phyloP scores from a whole-genome alignment of 2,888 invertebrate species.

The Dolomedes plantarius region DNA sequence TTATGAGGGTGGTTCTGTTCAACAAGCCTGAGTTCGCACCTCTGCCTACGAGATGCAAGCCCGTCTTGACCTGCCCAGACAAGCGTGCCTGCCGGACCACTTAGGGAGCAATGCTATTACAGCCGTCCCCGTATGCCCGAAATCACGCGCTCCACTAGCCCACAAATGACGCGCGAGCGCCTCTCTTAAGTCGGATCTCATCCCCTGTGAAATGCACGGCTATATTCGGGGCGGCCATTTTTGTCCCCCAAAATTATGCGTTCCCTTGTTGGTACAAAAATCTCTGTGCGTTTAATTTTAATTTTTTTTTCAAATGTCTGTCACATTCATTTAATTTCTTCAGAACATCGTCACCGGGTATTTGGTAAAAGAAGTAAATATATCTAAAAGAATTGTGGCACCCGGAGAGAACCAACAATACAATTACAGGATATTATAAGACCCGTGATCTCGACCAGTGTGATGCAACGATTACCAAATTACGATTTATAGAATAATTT shows the following conservation, averaged over 20 bases:
- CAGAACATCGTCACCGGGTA: too few relatives aligned
- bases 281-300: too few relatives aligned
- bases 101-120: slow-evolving; percentile 64
- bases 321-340: too few relatives aligned
- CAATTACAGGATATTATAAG: too few relatives aligned
- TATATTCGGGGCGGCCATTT: not conserved
- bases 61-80: slow-evolving; percentile 64
- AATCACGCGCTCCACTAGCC: slow-evolving; percentile 67
- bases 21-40: slow-evolving; percentile 40
- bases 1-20: slow-evolving; percentile 56
- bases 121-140: slow-evolving; percentile 48
- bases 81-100: slow-evolving; percentile 63
- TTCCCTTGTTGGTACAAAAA: too few relatives aligned
- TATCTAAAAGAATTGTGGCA: too few relatives aligned
- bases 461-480: too few relatives aligned
- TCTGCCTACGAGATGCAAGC: slow-evolving; percentile 27
- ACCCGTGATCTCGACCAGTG: too few relatives aligned
- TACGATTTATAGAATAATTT: too few relatives aligned
- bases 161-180: slow-evolving; percentile 63
- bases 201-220: not conserved
- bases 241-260: not conserved
- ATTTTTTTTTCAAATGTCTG: too few relatives aligned
- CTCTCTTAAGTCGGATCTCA: slow-evolving; percentile 9
- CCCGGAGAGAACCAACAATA: too few relatives aligned
- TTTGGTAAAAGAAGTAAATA: too few relatives aligned